Percentiles rank a stretch among this genome's conserved stretches.
phyloP scores from a whole-genome alignment of 37 sponge, comb jelly and placozoan species.

The Chondrilla cf. caribensis region DNA sequence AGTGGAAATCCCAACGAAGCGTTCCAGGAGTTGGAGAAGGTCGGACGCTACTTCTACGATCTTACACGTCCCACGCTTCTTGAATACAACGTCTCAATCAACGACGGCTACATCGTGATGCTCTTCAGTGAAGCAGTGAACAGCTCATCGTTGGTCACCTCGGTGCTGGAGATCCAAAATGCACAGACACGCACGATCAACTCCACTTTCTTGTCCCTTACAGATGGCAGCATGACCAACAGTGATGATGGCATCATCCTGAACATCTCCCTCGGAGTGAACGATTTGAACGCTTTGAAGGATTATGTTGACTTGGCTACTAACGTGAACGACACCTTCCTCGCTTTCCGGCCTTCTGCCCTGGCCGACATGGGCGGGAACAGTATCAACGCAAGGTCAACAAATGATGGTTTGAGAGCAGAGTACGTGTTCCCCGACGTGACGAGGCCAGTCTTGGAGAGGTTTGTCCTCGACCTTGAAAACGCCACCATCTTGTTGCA shows the following conservation, averaged over 20 bases:
- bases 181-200: neutral
- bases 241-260: conserved; percentile 45
- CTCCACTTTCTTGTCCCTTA: conserved; percentile 10
- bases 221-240: conserved; percentile 30
- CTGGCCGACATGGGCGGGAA: conserved; percentile 70
- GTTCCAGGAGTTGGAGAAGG: conserved; percentile 28
- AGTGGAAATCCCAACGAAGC: conserved; percentile 49
- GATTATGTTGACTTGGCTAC: conserved; percentile 59
- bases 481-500: conserved; percentile 42
- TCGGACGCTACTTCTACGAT: conserved; percentile 47
- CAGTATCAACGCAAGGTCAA: conserved; percentile 23
- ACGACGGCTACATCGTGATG: conserved; percentile 61
- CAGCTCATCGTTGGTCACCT: conserved; percentile 34
- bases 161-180: conserved; percentile 46
- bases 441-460: conserved; percentile 51
- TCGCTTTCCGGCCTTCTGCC: conserved; percentile 25
- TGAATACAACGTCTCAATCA: conserved; percentile 69
- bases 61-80: conserved; percentile 60
- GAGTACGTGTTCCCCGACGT: conserved; percentile 54
- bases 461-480: conserved; percentile 57
- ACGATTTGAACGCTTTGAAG: conserved; percentile 77
- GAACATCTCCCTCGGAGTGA: conserved; percentile 40
- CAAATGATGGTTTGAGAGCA: conserved; percentile 36
- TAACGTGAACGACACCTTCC: conserved; percentile 44
- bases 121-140: conserved; percentile 78